Base-by-base conservation (phyloP, 2,888 invertebrate genomes). In the Epinotia nisella region DNA sequence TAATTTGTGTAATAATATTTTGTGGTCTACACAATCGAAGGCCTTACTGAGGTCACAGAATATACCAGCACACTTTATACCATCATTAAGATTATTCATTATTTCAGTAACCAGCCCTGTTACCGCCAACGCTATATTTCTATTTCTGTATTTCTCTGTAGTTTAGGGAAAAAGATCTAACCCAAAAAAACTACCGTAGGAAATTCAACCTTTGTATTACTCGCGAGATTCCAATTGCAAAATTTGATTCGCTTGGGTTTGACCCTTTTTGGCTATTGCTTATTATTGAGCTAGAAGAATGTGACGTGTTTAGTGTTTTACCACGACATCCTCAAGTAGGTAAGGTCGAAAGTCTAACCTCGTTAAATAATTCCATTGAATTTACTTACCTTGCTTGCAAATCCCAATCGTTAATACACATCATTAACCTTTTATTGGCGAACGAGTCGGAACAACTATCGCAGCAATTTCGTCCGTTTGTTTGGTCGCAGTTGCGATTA, bases 401-500 rank as follows among this genome's bases (percentile, higher is more conserved):
- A 55, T 66, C 60, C 59, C 17, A 53, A 66, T 59, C 41, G 39
- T 53, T 59, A 49, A 35, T 65, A 51, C 56, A 53, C 51, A 19
- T 62, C 68, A 73, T 73, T 73, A 77, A 71, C 75, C 59, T 75
- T 75, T 74, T 49, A 71, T 80, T 80, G 77, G 80, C 86, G 88
- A 90, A 88, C 87, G 76, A 79, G 60, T 76, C 79, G 78, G 79
- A 82, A 80, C 80, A 85, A 88, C 88, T 90, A 90, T 87, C 85
- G 83, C 64, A 5, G 62, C 61, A 71, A 69, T 67, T 74, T 62
- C 15, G 53, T 62, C 80, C 79, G 80, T 83, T 88, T 91, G 87
- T 90, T 92, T 90, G 88, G 83, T 77, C 86, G 80, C 82, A 78
- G 78, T 82, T 75, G 85, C 91, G 91, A 92, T 92, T 92, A 92